Evolutionary conservation across 2,888 invertebrate species (phyloP).

Genomic region (Smittia aterrima): DNA sequence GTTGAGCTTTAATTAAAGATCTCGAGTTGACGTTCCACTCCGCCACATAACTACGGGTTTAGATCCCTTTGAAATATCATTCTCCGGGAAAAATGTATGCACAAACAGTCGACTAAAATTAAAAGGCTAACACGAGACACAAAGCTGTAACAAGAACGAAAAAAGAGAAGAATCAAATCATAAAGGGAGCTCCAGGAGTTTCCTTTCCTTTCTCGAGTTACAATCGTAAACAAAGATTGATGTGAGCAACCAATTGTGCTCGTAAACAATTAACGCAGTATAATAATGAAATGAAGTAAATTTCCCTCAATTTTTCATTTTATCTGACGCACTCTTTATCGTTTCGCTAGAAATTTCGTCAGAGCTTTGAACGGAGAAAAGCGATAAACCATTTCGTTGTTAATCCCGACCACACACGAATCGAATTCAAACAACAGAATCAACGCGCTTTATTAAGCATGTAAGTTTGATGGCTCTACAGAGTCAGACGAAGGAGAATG

Average conservation of each 20-base stretch:
- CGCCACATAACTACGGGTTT: too few relatives aligned
- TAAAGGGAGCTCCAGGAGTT: too few relatives aligned
- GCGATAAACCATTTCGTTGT: background rate
- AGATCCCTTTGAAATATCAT: too few relatives aligned
- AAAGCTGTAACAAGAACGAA: too few relatives aligned
- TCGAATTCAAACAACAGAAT: background rate
- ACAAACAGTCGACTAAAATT: too few relatives aligned
- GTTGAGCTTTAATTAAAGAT: too few relatives aligned
- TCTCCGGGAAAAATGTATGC: too few relatives aligned
- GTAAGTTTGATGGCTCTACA: background rate
- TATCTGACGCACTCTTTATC: background rate
- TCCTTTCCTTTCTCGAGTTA: too few relatives aligned
- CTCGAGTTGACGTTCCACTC: too few relatives aligned
- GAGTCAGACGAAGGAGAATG: background rate
- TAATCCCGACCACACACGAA: background rate
- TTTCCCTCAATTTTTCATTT: background rate
- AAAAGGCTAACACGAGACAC: too few relatives aligned
- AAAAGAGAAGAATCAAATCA: too few relatives aligned
- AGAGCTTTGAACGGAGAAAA: background rate
- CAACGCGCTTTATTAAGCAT: background rate
- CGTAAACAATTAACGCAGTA: background rate
- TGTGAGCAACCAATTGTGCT: background rate
- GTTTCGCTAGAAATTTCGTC: background rate
- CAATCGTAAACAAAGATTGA: background rate
- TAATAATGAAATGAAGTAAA: background rate